Evolutionary conservation across 2,888 invertebrate genomes (phyloP).

Genomic region (Liodrosophila aerea): DNA sequence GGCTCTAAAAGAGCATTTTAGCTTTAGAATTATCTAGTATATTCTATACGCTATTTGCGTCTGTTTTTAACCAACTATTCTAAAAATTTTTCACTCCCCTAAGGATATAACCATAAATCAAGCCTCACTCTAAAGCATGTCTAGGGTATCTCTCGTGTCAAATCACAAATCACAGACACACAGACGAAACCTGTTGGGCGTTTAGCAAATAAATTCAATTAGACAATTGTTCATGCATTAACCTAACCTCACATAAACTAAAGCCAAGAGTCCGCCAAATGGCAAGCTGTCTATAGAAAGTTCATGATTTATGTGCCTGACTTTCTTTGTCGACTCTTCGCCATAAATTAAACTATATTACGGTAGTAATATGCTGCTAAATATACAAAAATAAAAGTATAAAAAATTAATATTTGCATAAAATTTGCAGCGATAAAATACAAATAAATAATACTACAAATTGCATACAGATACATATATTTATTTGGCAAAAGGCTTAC

Average conservation of each 20-base stretch:
- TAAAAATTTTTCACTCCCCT: too few relatives aligned
- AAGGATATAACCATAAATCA: too few relatives aligned
- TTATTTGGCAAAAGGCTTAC: conserved; percentile 1
- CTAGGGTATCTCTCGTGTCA: not conserved
- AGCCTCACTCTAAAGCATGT: too few relatives aligned
- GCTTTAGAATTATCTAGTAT: not conserved
- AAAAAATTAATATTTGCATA: conserved; percentile 1
- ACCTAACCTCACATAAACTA: not conserved
- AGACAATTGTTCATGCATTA: conserved; percentile 5
- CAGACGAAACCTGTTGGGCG: conserved; percentile 18
- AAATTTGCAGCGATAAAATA: not conserved
- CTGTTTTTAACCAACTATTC: not conserved
- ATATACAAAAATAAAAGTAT: conserved; percentile 4
- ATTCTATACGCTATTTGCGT: not conserved
- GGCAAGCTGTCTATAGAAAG: conserved; percentile 25
- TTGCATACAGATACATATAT: conserved; percentile 7
- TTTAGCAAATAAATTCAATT: conserved; percentile 14
- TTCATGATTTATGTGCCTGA: not conserved
- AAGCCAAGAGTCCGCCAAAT: too few relatives aligned
- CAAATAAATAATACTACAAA: conserved; percentile 17
- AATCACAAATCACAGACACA: conserved; percentile 23
- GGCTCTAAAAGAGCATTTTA: not conserved
- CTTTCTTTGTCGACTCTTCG: conserved; percentile 25
- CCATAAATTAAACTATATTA: not conserved
- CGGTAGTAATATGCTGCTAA: not conserved